A percentile compares a stretch with the other conserved stretches of the same genome.
phyloP scores from a whole-genome alignment of 2,888 invertebrate species.

The Tenthredo scrophulariae region DNA sequence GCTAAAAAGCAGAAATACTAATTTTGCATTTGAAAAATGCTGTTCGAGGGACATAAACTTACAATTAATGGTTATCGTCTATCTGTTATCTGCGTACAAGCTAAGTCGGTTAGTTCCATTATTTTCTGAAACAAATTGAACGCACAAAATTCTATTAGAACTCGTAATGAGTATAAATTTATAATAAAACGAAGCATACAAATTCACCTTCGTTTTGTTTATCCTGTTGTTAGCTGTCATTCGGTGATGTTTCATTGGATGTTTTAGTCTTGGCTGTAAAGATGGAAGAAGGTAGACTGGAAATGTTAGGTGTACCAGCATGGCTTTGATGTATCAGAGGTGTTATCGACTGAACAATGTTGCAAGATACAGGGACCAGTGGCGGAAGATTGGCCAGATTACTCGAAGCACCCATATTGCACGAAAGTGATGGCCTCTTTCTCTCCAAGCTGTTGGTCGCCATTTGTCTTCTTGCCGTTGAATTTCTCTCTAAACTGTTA shows the following conservation, averaged over 20 bases:
- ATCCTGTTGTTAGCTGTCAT: slow-evolving; percentile 75
- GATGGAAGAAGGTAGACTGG: slow-evolving; percentile 66
- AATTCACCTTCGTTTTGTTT: slow-evolving; percentile 52
- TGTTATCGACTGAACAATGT: slow-evolving; percentile 72
- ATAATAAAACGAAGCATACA: neutral
- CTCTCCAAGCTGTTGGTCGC: slow-evolving; percentile 75
- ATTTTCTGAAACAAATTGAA: slow-evolving; percentile 18
- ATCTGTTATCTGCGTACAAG: slow-evolving; percentile 65
- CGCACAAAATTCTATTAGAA: neutral
- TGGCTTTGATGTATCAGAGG: slow-evolving; percentile 74
- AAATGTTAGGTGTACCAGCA: slow-evolving; percentile 65
- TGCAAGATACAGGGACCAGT: slow-evolving; percentile 74
- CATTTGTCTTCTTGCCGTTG: slow-evolving; percentile 73
- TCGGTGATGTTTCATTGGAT: slow-evolving; percentile 69
- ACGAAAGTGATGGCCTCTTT: slow-evolving; percentile 72
- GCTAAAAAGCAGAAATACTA: slow-evolving; percentile 64
- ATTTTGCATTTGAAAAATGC: neutral
- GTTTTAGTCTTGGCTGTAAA: slow-evolving; percentile 67
- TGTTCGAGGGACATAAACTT: slow-evolving; percentile 44
- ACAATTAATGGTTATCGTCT: slow-evolving; percentile 65
- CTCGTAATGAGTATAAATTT: neutral
- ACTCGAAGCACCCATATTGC: slow-evolving; percentile 64
- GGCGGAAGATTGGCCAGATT: slow-evolving; percentile 75
- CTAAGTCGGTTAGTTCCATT: slow-evolving; percentile 61
- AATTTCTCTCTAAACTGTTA: slow-evolving; percentile 76